Percentiles rank a stretch among this genome's conserved stretches.
Evolutionary conservation across 2,113 vertebrate species (phyloP).

Genomic region (Paedocypris sp.): DNA sequence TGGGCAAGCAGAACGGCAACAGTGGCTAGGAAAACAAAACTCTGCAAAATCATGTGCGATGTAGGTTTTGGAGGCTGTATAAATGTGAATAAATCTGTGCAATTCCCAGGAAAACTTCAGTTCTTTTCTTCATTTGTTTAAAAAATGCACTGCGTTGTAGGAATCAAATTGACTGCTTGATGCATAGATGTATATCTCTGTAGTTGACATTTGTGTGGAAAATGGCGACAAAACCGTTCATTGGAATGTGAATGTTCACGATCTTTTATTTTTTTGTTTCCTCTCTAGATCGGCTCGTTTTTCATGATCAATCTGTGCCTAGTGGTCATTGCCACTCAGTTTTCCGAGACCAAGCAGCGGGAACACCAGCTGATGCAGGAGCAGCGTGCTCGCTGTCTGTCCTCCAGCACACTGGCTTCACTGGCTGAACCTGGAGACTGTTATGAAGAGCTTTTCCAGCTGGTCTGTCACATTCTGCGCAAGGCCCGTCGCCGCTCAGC

Average conservation of each 20-base stretch:
- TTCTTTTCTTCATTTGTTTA: too few species aligned
- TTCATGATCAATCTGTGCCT: conserved; percentile 96
- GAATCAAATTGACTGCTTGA: too few species aligned
- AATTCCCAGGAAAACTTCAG: too few species aligned
- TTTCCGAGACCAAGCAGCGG: conserved; percentile 96
- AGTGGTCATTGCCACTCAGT: conserved; percentile 96
- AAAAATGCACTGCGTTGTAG: too few species aligned
- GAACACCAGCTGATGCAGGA: conserved; percentile 99
- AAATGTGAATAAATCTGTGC: too few species aligned
- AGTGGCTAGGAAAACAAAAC: too few species aligned
- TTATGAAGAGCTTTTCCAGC: conserved; percentile 95
- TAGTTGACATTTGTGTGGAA: too few species aligned
- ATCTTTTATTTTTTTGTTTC: not conserved
- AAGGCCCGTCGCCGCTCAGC: conserved; percentile 86
- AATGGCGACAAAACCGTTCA: too few species aligned
- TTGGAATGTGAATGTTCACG: not conserved
- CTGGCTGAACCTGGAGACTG: conserved; percentile 91
- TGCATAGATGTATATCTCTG: too few species aligned
- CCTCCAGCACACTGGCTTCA: conserved; percentile 92
- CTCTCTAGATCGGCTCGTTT: conserved; percentile 73
- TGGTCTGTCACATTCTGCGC: conserved; percentile 86
- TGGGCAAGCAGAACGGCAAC: too few species aligned
- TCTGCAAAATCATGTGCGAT: too few species aligned
- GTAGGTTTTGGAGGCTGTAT: too few species aligned
- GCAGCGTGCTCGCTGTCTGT: conserved; percentile 84